These are phyloP conservation scores for Troilus luridus DNA, from an alignment of 2,888 invertebrate species.

Conservation along the genomic window DNA sequence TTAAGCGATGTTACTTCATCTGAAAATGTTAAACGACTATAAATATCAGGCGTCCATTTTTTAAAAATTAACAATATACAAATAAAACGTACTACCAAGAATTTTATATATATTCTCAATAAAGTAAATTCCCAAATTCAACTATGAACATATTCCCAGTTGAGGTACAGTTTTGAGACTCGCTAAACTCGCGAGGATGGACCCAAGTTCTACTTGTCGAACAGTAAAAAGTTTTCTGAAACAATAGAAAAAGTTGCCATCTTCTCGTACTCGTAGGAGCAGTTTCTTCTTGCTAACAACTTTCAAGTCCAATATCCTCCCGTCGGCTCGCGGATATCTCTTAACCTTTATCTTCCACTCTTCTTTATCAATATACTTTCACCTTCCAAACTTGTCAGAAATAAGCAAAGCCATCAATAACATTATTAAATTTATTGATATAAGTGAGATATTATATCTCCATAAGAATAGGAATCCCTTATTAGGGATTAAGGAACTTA, in stretches of 20 bases:
- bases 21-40: too few species aligned
- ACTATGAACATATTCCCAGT: background rate
- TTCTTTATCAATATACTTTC: background rate
- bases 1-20: too few species aligned
- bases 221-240: background rate
- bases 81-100: too few species aligned
- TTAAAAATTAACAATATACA: too few species aligned
- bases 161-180: background rate
- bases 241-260: slow-evolving; percentile 13
- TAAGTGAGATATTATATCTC: too few species aligned
- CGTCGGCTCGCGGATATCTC: background rate
- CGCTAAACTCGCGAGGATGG: background rate
- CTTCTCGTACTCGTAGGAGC: background rate
- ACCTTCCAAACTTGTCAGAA: background rate
- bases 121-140: background rate
- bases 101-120: background rate
- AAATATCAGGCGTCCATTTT: too few species aligned
- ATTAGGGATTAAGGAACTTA: too few species aligned
- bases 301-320: background rate
- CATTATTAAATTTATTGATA: background rate
- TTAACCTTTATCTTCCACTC: background rate
- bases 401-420: background rate
- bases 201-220: background rate
- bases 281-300: background rate
- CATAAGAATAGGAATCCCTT: too few species aligned